phyloP scores from a whole-genome alignment of 1,140 invertebrate species.

The Drosophila littoralis region DNA sequence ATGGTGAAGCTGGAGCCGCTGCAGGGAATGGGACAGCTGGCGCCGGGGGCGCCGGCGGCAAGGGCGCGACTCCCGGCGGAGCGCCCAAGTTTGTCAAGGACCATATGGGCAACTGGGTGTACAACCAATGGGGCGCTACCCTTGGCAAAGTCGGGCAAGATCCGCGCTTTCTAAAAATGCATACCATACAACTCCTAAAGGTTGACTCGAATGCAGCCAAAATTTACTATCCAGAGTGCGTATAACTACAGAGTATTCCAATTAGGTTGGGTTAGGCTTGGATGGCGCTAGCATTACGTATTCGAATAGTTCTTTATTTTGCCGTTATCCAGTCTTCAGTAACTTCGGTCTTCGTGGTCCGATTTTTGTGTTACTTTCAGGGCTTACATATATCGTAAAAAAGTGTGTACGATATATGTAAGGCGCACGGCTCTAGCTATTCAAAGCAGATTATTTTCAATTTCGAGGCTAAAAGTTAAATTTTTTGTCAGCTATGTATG shows the following conservation, averaged over 20 bases:
- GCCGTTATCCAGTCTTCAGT: too few relatives aligned
- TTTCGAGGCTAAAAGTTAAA: too few relatives aligned
- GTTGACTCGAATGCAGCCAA: neutral
- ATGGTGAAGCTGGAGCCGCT: neutral
- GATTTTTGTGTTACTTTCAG: too few relatives aligned
- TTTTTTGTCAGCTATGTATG: too few relatives aligned
- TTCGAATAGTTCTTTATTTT: too few relatives aligned
- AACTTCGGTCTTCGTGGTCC: too few relatives aligned
- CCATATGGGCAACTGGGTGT: slow-evolving; percentile 24
- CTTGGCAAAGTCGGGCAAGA: slow-evolving; percentile 22
- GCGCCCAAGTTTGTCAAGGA: slow-evolving; percentile 8
- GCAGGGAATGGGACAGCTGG: neutral
- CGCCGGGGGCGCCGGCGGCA: neutral
- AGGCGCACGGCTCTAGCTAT: too few relatives aligned
- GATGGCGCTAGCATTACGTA: too few relatives aligned
- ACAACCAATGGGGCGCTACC: slow-evolving; percentile 29
- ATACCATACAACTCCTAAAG: neutral
- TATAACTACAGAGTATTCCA: neutral
- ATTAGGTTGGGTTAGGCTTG: too few relatives aligned
- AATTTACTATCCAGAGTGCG: slow-evolving; percentile 23
- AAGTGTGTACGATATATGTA: too few relatives aligned
- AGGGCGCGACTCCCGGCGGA: slow-evolving; percentile 1
- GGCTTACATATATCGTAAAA: too few relatives aligned
- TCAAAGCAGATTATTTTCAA: too few relatives aligned
- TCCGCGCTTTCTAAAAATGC: slow-evolving; percentile 1